Percentiles rank a stretch among this genome's conserved stretches.
Conservation (phyloP, 2,797 vertebrate species). For the Falco berigora region DNA sequence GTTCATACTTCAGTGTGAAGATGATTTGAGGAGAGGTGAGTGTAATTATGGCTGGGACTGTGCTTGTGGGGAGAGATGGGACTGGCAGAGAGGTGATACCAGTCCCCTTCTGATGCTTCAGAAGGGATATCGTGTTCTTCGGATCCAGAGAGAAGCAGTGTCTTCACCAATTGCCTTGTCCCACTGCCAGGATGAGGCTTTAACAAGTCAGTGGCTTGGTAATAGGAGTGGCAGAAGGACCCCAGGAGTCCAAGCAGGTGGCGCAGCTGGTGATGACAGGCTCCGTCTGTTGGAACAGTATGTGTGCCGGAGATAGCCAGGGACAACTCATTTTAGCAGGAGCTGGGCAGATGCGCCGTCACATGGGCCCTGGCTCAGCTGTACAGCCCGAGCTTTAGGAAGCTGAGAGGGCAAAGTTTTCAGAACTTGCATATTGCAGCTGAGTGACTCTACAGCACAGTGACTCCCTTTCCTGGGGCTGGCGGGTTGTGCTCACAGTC, state of each 20-base stretch:
- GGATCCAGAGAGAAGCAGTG: background rate
- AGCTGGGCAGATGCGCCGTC: slow-evolving; percentile 8
- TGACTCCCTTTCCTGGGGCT: background rate
- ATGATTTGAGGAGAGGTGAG: background rate
- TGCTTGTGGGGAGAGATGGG: background rate
- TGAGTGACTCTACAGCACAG: background rate
- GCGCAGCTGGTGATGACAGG: slow-evolving; percentile 35
- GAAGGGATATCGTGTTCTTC: background rate
- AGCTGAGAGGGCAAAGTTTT: background rate
- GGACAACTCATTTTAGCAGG: slow-evolving; percentile 38
- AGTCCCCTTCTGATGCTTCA: background rate
- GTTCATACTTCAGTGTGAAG: background rate
- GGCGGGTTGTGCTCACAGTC: background rate
- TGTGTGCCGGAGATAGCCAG: slow-evolving; percentile 44
- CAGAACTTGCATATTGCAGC: background rate
- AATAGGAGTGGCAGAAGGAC: slow-evolving; percentile 15
- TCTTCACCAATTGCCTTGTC: background rate
- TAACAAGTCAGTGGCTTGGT: background rate
- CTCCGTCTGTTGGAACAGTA: slow-evolving; percentile 7
- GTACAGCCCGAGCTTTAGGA: background rate
- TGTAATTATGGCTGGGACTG: background rate
- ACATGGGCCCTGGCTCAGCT: slow-evolving; percentile 35
- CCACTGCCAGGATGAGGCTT: background rate
- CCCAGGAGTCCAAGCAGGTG: slow-evolving; percentile 14
- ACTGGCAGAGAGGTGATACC: background rate